A percentile compares a stretch with the other conserved stretches of the same genome.
Evolutionary conservation across 2,113 vertebrate species (phyloP).

Genomic region (Gracilinanus agilis): DNA sequence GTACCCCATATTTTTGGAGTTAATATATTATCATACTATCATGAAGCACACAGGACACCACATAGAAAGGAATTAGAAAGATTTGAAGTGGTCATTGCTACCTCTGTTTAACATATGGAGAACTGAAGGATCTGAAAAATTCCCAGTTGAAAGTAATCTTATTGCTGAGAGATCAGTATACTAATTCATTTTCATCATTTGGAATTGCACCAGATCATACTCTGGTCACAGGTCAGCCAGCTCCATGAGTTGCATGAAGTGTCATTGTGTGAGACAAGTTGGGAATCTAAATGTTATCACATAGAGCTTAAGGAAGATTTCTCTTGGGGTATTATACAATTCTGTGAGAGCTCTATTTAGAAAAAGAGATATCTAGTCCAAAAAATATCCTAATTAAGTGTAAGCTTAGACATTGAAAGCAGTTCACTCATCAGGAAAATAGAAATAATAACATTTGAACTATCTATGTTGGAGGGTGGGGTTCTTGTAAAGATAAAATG

Average conservation of each 20-base stretch:
- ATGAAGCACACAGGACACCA: neutral
- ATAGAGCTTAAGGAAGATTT: neutral
- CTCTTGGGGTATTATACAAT: neutral
- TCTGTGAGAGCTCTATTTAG: neutral
- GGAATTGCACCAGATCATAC: neutral
- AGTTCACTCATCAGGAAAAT: neutral
- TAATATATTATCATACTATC: neutral
- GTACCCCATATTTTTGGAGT: neutral
- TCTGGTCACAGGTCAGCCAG: neutral
- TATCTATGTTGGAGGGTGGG: neutral
- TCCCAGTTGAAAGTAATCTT: neutral
- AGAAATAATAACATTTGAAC: neutral
- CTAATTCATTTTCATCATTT: neutral
- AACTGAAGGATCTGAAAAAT: neutral
- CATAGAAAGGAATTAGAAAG: neutral
- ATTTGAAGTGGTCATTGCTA: neutral
- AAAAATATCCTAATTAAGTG: neutral
- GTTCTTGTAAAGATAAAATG: neutral
- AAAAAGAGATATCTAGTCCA: neutral
- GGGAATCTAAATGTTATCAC: neutral
- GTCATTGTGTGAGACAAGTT: neutral
- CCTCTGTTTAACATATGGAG: neutral
- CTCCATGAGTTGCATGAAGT: neutral
- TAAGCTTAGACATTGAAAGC: neutral
- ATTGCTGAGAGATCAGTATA: neutral